Base-by-base conservation (phyloP, 2,113 vertebrate genomes). In the Bothrops jararaca region DNA sequence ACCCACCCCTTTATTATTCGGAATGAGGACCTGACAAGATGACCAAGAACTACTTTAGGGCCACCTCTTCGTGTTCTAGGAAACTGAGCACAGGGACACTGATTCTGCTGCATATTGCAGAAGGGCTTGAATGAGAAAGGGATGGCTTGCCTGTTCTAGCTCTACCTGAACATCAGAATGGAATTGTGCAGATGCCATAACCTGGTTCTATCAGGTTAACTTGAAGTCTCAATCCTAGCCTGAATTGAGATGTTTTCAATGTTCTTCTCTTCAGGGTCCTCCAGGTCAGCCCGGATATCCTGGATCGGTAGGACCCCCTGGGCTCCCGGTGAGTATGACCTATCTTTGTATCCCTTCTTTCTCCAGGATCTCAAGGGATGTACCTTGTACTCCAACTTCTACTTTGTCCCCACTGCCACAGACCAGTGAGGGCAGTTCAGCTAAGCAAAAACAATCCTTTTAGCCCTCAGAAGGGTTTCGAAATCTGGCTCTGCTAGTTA, bases 281-380 rank as follows among this genome's bases (percentile, higher is more conserved):
- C 95, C 99, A 11, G 99, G 99, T 90, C 98, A 98, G 0, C 94
- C 98, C 0, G 99, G 99, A 5, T 99, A 99, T 93, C 98, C 99
- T 1, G 99, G 99, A 1, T 92, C 97, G 9, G 98, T 98, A 86
- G 99, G 99, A 1, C 97, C 98, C 4, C 99, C 99, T 0, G 99
- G 99, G 92, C 97, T 99, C 80, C 98, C 98, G 0, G 99, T 99
- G 97, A 98, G 98, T 98, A 95, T 85, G 91, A 42, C 80, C 2
- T 42, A 4, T 20, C 34, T 80, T 42, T 42, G 34, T 80, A 10
- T 39, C 74, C 18, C 18, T 39, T 80, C 34, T 42, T 42, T 20
- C 6, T 39, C 18, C 74, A 42, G 34, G 3, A 80, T 42, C 74
- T 80, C 18, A 80, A 80, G 18, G 34, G 0, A 5, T 22, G 29